Evolutionary conservation across 2,888 invertebrate genomes (phyloP), one percentile per base, ranked within the genome.

Genomic region (Drosophila engyochracea): DNA sequence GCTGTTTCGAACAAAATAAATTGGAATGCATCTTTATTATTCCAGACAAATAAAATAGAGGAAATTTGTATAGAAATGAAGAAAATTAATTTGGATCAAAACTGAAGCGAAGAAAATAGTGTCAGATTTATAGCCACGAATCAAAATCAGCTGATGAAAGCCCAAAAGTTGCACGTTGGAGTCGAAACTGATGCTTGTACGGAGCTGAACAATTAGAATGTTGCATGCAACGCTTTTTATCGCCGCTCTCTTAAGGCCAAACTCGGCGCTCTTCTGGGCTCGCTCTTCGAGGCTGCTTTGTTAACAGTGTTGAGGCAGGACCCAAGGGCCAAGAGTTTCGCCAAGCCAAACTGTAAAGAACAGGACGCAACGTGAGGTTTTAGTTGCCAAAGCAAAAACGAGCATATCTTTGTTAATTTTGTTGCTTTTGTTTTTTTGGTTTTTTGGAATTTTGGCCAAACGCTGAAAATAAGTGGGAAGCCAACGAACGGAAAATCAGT

Each of bases 191-290:
- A 14, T 54, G 16, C 19, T 35, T 41, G 30, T 30, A 33, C 60
- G 62, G 49, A 25, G 4, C 16, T 25, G 9, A 47, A 25, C 55
- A 30, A 16, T 41, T 16, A 22, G n/a, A 58, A 65, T 80, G 77
- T 78, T 78, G 77, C 76, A 70, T 77, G 77, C 81, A 80, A 78
- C 77, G 70, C 66, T 60, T 47, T 22, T 19, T 58, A 63, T 1
- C 44, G 49, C 10, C 22, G 31, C 25, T 79, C 80, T 77, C 76
- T 77, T 77, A 79, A 47, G 64, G 28, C 14, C 54, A 49, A 75
- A 62, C 70, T 22, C 14, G 22, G 9, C 54, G 19, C 69, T 58
- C 61, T 68, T 75, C 14, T 3, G 25, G 2, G 31, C 37, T 52
- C 47, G 66, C 53, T 31, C 39, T 28, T 51, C 51, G 1, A 14